These are phyloP conservation scores for Catharus bicknelli DNA, from an alignment of 2,113 vertebrate genomes.

Conservation along the genomic window DNA sequence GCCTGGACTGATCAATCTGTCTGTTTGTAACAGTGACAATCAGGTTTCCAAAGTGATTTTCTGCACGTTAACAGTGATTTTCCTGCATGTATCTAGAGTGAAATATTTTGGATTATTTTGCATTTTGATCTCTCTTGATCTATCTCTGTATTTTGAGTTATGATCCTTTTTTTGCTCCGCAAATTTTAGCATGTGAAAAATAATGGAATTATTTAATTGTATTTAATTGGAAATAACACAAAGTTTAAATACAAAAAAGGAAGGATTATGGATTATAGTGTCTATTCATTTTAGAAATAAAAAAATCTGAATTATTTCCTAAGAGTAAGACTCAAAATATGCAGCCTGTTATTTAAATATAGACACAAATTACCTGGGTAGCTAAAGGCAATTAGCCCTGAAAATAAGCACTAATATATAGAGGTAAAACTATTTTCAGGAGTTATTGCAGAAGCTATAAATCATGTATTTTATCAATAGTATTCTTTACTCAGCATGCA, in stretches of 20 bases:
- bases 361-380: neutral
- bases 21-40: neutral
- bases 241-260: neutral
- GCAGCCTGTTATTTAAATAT: neutral
- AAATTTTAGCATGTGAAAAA: neutral
- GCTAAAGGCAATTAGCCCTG: neutral
- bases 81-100: neutral
- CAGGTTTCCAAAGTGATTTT: neutral
- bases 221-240: neutral
- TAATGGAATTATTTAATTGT: neutral
- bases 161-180: rapidly evolving
- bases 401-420: neutral
- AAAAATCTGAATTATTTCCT: neutral
- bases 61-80: neutral
- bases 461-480: neutral
- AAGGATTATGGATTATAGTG: neutral
- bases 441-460: neutral
- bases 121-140: neutral
- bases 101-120: neutral
- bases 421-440: neutral
- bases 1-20: neutral
- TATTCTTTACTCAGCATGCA: neutral
- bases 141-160: neutral
- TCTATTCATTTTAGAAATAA: neutral
- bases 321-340: neutral